Evolutionary conservation across 1,140 invertebrate species (phyloP).

Genomic region (Metaphire vulgaris): DNA sequence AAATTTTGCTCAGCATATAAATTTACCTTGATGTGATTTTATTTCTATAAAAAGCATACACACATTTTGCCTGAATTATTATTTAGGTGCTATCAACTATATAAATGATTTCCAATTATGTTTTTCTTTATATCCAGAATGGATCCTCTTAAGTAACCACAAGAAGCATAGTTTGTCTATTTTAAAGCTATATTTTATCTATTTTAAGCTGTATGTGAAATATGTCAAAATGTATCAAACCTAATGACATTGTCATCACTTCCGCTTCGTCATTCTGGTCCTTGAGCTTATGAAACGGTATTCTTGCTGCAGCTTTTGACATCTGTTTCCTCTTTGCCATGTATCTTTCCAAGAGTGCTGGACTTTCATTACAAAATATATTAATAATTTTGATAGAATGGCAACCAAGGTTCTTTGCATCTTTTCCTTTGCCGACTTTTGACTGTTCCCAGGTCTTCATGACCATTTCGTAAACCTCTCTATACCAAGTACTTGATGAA

Average conservation of each 20-base stretch:
- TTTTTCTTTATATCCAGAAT: not conserved
- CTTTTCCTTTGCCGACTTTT: constrained; percentile 4
- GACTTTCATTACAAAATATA: constrained; percentile 10
- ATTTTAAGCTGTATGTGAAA: not conserved
- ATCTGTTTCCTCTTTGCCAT: not conserved
- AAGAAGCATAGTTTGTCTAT: not conserved
- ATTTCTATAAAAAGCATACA: not conserved
- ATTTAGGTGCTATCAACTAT: not conserved
- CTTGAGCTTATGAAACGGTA: not conserved
- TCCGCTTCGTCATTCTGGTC: not conserved
- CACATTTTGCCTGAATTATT: not conserved
- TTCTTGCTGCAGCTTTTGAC: not conserved
- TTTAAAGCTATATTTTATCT: too few relatives aligned
- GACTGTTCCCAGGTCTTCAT: constrained; percentile 11
- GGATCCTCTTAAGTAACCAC: not conserved
- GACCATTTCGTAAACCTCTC: not conserved
- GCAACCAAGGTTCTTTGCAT: not conserved
- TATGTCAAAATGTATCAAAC: not conserved
- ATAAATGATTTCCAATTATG: not conserved
- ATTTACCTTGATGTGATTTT: too few relatives aligned
- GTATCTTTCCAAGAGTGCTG: not conserved
- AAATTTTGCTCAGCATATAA: too few relatives aligned
- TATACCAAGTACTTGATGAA: too few relatives aligned
- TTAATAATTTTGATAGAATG: not conserved
- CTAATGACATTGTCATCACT: not conserved